Conservation (phyloP, 2,888 invertebrate species). For the Lumbricus terrestris region DNA sequence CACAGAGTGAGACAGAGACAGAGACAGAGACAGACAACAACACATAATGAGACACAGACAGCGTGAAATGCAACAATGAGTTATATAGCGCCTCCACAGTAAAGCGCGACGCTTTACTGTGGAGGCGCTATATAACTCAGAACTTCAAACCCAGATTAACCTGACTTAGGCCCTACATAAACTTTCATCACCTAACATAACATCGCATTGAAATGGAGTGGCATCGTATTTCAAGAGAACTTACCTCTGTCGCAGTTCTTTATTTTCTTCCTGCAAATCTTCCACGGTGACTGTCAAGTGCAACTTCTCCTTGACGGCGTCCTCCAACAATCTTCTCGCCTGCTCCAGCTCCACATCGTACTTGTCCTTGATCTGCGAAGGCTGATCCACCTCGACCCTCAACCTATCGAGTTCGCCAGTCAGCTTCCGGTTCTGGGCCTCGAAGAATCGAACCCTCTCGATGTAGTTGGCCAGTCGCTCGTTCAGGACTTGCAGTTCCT, state of each 20-base stretch:
- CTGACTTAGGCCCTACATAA: no score
- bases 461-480: constrained; percentile 63
- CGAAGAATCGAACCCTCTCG: constrained; percentile 60
- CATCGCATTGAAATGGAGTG: no score
- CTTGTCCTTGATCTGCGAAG: constrained; percentile 56
- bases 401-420: constrained; percentile 55
- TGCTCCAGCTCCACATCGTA: constrained; percentile 62
- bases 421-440: constrained; percentile 59
- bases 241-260: constrained; percentile 43
- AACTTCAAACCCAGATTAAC: no score
- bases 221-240: background rate
- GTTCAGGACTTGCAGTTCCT: constrained; percentile 63
- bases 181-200: no score
- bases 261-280: constrained; percentile 59
- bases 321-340: constrained; percentile 61
- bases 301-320: constrained; percentile 60
- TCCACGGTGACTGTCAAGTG: constrained; percentile 58
- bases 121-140: no score
- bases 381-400: constrained; percentile 43
- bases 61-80: no score
- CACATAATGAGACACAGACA: no score
- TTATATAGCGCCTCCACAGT: no score
- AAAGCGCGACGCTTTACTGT: no score
- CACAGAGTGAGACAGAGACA: no score
- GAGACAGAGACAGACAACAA: no score